A percentile compares a stretch with the other conserved stretches of the same genome.
These are phyloP conservation scores for Rhagoletis pomonella DNA, from an alignment of 1,140 invertebrate genomes.

Conservation along the genomic window DNA sequence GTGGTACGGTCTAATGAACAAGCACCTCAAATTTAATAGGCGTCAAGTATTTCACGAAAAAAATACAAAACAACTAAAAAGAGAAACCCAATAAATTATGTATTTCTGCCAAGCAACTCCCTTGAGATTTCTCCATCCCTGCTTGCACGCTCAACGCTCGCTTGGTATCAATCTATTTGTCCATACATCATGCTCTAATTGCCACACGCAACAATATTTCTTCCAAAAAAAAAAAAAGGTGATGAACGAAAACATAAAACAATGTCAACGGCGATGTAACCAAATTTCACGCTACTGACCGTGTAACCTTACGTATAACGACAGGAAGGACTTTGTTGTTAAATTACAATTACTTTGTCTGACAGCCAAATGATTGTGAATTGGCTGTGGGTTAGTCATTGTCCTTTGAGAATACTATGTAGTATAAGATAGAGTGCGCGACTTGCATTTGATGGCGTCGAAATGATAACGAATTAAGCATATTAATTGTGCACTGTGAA, in stretches of 20 bases:
- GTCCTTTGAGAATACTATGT: neutral
- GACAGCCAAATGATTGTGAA: neutral
- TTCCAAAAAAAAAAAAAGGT: neutral
- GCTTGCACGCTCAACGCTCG: neutral
- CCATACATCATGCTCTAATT: neutral
- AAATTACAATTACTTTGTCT: neutral
- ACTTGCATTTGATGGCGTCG: neutral
- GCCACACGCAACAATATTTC: neutral
- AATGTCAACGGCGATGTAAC: neutral
- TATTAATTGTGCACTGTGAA: slow-evolving; percentile 17
- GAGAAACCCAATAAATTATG: neutral
- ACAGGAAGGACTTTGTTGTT: neutral
- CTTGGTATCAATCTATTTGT: slow-evolving; percentile 7
- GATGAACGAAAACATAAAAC: neutral
- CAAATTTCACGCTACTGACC: slow-evolving; percentile 13
- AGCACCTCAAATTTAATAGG: neutral
- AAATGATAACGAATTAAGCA: slow-evolving; percentile 4
- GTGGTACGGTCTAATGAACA: too few species aligned
- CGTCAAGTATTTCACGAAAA: neutral
- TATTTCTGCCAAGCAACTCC: neutral
- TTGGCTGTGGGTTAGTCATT: neutral
- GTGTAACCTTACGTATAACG: neutral
- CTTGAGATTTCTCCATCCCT: neutral
- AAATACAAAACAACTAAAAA: neutral
- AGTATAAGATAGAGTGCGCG: neutral